phyloP scores from a whole-genome alignment of 1,140 invertebrate species.

The Drosophila sulfurigaster region DNA sequence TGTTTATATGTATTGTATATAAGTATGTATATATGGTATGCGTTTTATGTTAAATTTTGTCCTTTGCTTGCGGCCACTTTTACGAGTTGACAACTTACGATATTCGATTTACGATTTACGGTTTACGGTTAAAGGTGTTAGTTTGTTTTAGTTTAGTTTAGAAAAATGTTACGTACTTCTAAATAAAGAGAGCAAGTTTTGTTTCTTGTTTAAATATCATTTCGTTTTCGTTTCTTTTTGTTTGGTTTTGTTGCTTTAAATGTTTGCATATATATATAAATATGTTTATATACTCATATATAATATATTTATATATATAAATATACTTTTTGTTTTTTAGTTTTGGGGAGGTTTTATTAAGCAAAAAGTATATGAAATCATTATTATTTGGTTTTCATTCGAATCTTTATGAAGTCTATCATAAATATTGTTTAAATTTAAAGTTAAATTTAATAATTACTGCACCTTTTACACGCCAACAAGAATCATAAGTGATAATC shows the following conservation, averaged over 20 bases:
- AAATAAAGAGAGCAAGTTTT: slow-evolving; percentile 78
- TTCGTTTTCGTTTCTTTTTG: slow-evolving; percentile 44
- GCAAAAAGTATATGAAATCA: slow-evolving; percentile 79
- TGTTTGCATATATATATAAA: slow-evolving; percentile 53
- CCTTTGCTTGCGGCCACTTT: slow-evolving; percentile 51
- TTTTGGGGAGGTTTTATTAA: slow-evolving; percentile 57
- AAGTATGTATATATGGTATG: slow-evolving; percentile 52
- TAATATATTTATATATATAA: slow-evolving; percentile 43
- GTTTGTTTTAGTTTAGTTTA: slow-evolving; percentile 61
- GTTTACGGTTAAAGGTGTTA: slow-evolving; percentile 14
- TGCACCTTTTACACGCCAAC: slow-evolving; percentile 67
- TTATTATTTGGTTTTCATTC: slow-evolving; percentile 38
- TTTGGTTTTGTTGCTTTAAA: slow-evolving; percentile 50
- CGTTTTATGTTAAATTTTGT: slow-evolving; percentile 58
- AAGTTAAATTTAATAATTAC: slow-evolving; percentile 53
- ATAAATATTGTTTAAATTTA: slow-evolving; percentile 72
- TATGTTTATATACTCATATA: slow-evolving; percentile 42
- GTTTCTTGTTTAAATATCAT: slow-evolving; percentile 68
- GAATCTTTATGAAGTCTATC: slow-evolving; percentile 61
- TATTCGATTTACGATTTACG: slow-evolving; percentile 25
- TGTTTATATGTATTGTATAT: slow-evolving; percentile 59
- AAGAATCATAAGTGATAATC: slow-evolving; percentile 63
- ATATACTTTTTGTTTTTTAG: not conserved
- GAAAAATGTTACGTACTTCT: slow-evolving; percentile 78
- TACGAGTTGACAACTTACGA: slow-evolving; percentile 41